Conservation (phyloP, 2,797 vertebrate genomes). For the Lepus oiostolus region DNA sequence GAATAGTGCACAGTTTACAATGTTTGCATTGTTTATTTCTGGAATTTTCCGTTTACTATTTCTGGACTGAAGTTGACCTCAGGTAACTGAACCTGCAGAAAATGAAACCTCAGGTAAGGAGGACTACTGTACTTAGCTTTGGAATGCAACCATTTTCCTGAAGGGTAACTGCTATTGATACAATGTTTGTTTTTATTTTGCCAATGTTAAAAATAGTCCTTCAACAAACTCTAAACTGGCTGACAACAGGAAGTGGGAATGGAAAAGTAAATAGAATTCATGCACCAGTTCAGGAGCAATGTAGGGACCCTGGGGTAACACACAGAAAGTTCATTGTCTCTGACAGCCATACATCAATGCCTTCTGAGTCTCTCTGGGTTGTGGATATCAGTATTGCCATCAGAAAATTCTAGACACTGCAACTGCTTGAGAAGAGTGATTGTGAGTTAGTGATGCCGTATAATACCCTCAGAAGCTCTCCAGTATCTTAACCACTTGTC, state of each 20-base stretch:
- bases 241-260: background rate
- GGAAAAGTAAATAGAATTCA: conserved; percentile 6
- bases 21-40: too few relatives aligned
- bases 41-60: too few relatives aligned
- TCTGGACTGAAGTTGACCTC: too few relatives aligned
- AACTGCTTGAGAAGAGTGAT: background rate
- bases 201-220: conserved; percentile 16
- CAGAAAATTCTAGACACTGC: conserved; percentile 18
- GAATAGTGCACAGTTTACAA: too few relatives aligned
- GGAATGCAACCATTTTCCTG: background rate
- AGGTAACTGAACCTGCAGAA: too few relatives aligned
- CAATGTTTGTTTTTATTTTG: background rate
- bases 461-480: background rate
- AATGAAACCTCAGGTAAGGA: too few relatives aligned
- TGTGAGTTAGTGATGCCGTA: background rate
- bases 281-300: background rate
- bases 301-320: background rate
- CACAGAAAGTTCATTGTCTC: background rate
- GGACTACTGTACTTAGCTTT: background rate
- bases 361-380: background rate
- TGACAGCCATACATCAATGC: background rate
- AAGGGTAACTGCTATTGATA: background rate
- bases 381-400: background rate
- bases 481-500: background rate
- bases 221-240: background rate